A percentile compares a stretch with the other conserved stretches of the same genome.
Conservation (phyloP, 2,113 vertebrate species). For the Macrotis lagotis region DNA sequence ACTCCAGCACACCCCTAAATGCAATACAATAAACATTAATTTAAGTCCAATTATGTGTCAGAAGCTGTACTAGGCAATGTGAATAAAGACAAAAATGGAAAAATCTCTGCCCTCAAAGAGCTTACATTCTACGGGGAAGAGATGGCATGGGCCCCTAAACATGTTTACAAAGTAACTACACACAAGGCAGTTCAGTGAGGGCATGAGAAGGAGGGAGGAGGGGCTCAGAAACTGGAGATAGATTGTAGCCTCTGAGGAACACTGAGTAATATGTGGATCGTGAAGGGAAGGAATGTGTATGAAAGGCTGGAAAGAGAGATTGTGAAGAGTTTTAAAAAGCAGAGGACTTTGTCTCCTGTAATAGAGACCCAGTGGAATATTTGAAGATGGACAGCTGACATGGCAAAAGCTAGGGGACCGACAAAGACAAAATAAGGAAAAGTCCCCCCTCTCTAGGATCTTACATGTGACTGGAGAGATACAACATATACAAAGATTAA, state of each 20-base stretch:
- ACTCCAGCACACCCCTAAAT: neutral
- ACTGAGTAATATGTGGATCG: neutral
- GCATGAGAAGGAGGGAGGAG: neutral
- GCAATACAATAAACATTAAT: neutral
- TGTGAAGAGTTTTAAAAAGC: neutral
- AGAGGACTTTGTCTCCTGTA: neutral
- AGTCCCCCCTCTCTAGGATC: neutral
- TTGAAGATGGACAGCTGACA: neutral
- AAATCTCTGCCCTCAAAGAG: neutral
- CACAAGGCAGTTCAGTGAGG: neutral
- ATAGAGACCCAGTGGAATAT: neutral
- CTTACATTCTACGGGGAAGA: neutral
- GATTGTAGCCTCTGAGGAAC: neutral
- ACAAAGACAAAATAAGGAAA: neutral
- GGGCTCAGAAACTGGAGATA: neutral
- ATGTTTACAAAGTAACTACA: neutral
- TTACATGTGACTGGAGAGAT: neutral
- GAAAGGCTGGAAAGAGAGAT: neutral
- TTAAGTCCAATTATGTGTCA: neutral
- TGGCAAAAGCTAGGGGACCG: neutral
- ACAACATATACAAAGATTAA: neutral
- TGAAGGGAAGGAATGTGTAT: neutral
- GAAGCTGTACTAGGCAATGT: neutral
- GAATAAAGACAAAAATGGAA: neutral
- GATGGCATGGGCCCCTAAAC: neutral